These are phyloP conservation scores for Cotesia chilonis DNA, from an alignment of 1,140 invertebrate genomes.

Conservation along the genomic window DNA sequence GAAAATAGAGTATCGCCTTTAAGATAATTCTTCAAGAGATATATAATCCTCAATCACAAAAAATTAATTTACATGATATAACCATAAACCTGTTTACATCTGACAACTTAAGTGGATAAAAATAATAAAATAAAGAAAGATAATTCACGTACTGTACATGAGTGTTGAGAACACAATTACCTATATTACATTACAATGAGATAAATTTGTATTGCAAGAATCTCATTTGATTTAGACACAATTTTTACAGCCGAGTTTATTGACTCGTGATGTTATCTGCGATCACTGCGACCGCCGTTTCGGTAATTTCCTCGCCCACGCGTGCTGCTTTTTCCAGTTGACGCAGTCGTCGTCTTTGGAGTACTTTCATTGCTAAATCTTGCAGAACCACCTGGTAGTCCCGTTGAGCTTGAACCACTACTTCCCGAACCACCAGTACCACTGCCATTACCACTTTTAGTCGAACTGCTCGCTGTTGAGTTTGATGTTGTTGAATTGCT, in stretches of 20 bases:
- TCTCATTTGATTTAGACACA: not conserved
- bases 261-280: conserved; percentile 63
- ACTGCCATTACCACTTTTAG: conserved; percentile 65
- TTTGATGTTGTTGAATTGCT: conserved; percentile 51
- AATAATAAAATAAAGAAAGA: no score
- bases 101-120: no score
- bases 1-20: no score
- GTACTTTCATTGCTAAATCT: conserved; percentile 51
- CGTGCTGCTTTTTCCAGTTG: conserved; percentile 65
- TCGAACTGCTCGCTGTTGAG: conserved; percentile 54
- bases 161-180: conserved; percentile 15
- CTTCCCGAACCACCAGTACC: conserved; percentile 52
- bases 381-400: conserved; percentile 50
- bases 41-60: no score
- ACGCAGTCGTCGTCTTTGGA: conserved; percentile 53
- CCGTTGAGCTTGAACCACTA: conserved; percentile 33
- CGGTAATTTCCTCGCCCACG: conserved; percentile 66
- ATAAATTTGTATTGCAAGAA: no score
- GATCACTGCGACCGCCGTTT: conserved; percentile 62
- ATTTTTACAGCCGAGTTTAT: conserved; percentile 34
- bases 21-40: no score
- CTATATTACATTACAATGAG: conserved; percentile 40
- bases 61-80: no score
- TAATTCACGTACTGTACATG: no score
- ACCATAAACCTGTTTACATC: no score